Base-by-base conservation (phyloP, 2,113 vertebrate genomes). In the Dendropsophus ebraccatus region DNA sequence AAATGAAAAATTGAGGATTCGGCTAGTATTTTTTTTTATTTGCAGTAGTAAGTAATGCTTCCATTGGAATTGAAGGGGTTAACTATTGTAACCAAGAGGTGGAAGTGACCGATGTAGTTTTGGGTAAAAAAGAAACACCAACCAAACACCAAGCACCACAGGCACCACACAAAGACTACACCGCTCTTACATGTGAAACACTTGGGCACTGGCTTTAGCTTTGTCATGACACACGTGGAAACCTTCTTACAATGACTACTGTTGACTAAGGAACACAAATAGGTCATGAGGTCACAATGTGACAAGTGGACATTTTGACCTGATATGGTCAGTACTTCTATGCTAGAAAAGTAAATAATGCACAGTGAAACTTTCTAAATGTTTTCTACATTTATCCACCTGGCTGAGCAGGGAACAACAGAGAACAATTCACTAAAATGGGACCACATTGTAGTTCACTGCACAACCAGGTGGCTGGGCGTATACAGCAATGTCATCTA, bases 151-250 rank as follows among this genome's bases (percentile, higher is more conserved):
- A 79, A 88, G 87, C 6, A 4, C 41, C 6, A 4, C 41, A 77
- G 82, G 77, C 90, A 79, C 87, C 90, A 90, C 89, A 82, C 87
- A 90, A 88, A 86, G 90, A 89, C 90, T 90, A 90, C 91, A 91
- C 88, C 84, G 77, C 25, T 94, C 96, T 96, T 96, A 97, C 95
- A 96, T 88, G 95, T 97, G 93, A 96, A 97, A 95, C 95, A 96
- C 94, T 93, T 94, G 93, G 94, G 95, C 86, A 94, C 88, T 82
- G 95, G 91, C 91, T 95, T 96, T 92, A 95, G 92, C 92, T 95
- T 96, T 92, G 94, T 89, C 96, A 96, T 94, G 95, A 96, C 94
- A 94, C 95, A 97, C n/a, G 94, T 96, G 92, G 96, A 96, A 91
- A 96, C 96, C 94, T 95, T 96, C 92, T 92, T 96, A 95, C 96